phyloP scores from a whole-genome alignment of 2,113 vertebrate species.

The Podilymbus podiceps region DNA sequence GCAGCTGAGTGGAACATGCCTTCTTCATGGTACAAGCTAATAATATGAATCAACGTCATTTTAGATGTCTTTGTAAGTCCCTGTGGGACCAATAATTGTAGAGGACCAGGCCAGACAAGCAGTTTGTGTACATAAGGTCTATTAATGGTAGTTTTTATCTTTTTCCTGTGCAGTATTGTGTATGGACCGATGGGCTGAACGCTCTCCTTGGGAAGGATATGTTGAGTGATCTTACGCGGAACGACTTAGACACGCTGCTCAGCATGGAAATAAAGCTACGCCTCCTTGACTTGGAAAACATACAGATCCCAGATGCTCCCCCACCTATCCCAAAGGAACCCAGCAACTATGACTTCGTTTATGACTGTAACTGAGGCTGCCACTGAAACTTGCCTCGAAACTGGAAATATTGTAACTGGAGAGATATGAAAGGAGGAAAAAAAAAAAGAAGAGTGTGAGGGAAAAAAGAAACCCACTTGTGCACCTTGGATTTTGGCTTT shows the following conservation, averaged over 20 bases:
- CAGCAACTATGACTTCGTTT: slow-evolving; percentile 99
- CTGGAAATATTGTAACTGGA: slow-evolving; percentile 76
- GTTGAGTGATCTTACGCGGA: slow-evolving; percentile 93
- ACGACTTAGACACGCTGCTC: slow-evolving; percentile 95
- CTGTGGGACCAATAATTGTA: neutral
- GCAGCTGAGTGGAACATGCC: neutral
- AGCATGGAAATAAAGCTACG: slow-evolving; percentile 99
- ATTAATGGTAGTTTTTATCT: neutral
- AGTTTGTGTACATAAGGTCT: neutral
- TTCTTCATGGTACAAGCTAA: neutral
- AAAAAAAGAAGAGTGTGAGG: neutral
- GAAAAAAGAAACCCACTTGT: slow-evolving; percentile 5
- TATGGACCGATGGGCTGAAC: slow-evolving; percentile 97
- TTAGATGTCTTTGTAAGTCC: neutral
- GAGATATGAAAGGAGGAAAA: neutral
- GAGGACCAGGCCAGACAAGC: neutral
- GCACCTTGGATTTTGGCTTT: slow-evolving; percentile 49
- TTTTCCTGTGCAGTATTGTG: slow-evolving; percentile 84
- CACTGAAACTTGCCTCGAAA: slow-evolving; percentile 60
- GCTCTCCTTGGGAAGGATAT: slow-evolving; percentile 97
- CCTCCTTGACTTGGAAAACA: slow-evolving; percentile 97
- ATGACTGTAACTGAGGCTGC: slow-evolving; percentile 93
- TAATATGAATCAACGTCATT: neutral
- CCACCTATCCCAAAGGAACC: slow-evolving; percentile 99
- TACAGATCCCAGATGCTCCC: slow-evolving; percentile 96